Percentiles rank a stretch among this genome's conserved stretches.
Evolutionary conservation across 2,888 invertebrate genomes (phyloP).

Genomic region (Dasypogon diadema): DNA sequence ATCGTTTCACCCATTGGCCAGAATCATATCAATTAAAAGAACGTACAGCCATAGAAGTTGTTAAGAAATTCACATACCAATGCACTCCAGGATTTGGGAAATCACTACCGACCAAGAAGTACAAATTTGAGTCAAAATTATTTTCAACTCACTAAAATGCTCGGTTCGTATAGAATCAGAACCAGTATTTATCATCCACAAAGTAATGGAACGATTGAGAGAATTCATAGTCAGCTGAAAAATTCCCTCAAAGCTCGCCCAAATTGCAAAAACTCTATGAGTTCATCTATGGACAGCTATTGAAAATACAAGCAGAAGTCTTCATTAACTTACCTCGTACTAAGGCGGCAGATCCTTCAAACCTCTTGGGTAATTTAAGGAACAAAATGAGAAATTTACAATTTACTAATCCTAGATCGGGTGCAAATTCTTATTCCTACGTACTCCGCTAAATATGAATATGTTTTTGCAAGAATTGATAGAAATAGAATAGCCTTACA

Average conservation of each 20-base stretch:
- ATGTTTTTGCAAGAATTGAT: slow-evolving; percentile 46
- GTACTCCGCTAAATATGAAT: slow-evolving; percentile 28
- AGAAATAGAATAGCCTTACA: slow-evolving; percentile 28
- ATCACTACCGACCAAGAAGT: no score
- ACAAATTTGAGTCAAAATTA: no score
- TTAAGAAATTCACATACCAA: no score
- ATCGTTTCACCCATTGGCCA: slow-evolving; percentile 59
- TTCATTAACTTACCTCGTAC: neutral
- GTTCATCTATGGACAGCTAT: neutral
- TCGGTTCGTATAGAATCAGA: neutral
- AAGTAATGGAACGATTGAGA: neutral
- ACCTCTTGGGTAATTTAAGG: neutral
- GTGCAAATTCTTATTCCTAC: accelerated
- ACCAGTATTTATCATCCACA: neutral
- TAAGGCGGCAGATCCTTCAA: neutral
- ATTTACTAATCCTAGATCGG: neutral
- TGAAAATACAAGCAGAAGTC: neutral
- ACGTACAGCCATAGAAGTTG: no score
- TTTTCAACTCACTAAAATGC: slow-evolving; percentile 18
- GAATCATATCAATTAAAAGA: no score
- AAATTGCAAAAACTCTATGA: neutral
- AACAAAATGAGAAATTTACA: neutral
- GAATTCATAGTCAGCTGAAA: neutral
- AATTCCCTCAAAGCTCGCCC: neutral
- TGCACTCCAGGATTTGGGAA: no score